Evolutionary conservation across 2,888 invertebrate species (phyloP), one percentile per base, ranked within the genome.

Genomic region (Cheiracanthium punctorium): DNA sequence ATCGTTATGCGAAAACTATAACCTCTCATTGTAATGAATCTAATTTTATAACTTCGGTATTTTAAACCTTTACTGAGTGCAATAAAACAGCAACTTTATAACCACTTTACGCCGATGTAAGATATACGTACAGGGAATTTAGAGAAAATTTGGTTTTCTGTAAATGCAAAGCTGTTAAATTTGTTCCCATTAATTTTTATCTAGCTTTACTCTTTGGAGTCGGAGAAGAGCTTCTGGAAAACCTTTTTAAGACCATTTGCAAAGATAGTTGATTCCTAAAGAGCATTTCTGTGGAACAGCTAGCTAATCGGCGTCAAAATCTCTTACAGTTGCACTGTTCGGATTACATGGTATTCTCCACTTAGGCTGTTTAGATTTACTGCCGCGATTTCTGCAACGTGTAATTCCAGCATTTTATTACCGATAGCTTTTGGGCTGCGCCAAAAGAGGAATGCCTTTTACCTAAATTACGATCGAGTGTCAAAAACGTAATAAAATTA

Each of bases 401-500:
- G 84, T 74, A 74, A 85, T 79, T 85, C 79, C 74, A 74, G 79
- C 67, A 79, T 79, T 85, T 85, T 85, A 85, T 85, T 79, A 43
- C 79, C 84, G 28, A 85, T 73, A 85, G 79, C 73, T 85, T 73
- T 85, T 48, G 77, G 79, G 30, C 79, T 69, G 58, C 20, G 52
- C 52, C 65, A 84, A 41, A 74, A 84, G 79, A 79, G 74, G 79
- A 79, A 79, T 74, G 84, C 69, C 84, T 85, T 74, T 85, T 79
- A 85, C 84, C 74, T 85, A 85, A 85, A 85, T 85, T 79, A 85
- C 84, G 79, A 85, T 74, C 79, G 41, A 79, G 77, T 80, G 84
- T 85, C 84, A 85, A 79, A 85, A 85, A 30, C 33, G 70, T 74
- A 69, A 85, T 85, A 85, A 85, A 85, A 85, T 79, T 30, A 69